phyloP scores from a whole-genome alignment of 2,797 vertebrate species.

The Serranus cabrilla region DNA sequence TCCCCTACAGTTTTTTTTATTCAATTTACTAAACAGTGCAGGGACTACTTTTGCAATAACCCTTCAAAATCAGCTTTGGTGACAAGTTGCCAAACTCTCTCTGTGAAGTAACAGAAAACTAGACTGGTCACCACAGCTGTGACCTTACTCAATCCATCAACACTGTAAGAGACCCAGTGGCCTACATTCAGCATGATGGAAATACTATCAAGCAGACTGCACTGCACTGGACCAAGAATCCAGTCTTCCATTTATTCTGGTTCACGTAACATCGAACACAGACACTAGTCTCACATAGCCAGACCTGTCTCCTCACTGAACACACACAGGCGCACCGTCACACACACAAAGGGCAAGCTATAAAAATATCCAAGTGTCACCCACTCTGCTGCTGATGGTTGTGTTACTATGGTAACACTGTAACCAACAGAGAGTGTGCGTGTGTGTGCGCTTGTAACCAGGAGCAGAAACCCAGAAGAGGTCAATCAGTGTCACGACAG shows the following conservation, averaged over 20 bases:
- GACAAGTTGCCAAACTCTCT: slow-evolving; percentile 30
- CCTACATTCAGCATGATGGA: slow-evolving; percentile 35
- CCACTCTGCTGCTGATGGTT: slow-evolving; percentile 68
- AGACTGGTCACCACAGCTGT: slow-evolving; percentile 8
- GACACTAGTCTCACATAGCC: slow-evolving; percentile 15
- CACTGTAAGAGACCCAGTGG: slow-evolving; percentile 23
- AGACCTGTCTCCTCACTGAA: slow-evolving; percentile 48
- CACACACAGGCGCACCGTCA: slow-evolving; percentile 23
- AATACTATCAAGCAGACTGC: not conserved
- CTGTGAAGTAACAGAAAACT: slow-evolving; percentile 5
- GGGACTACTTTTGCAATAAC: not conserved
- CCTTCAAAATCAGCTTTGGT: slow-evolving; percentile 1
- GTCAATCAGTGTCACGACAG: slow-evolving; percentile 63
- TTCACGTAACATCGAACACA: slow-evolving; percentile 11
- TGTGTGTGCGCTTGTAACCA: slow-evolving; percentile 28
- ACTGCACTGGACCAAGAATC: slow-evolving; percentile 5
- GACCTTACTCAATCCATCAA: slow-evolving; percentile 34
- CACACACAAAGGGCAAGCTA: slow-evolving; percentile 66
- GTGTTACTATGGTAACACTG: slow-evolving; percentile 77
- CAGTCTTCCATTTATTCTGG: slow-evolving; percentile 27
- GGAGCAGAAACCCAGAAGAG: slow-evolving; percentile 59
- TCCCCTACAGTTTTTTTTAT: not conserved
- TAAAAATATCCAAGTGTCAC: slow-evolving; percentile 78
- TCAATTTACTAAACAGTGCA: slow-evolving; percentile 13
- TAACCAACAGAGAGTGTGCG: slow-evolving; percentile 61